Evolutionary conservation across 2,797 vertebrate species (phyloP).

Genomic region (Synaphobranchus kaupii): DNA sequence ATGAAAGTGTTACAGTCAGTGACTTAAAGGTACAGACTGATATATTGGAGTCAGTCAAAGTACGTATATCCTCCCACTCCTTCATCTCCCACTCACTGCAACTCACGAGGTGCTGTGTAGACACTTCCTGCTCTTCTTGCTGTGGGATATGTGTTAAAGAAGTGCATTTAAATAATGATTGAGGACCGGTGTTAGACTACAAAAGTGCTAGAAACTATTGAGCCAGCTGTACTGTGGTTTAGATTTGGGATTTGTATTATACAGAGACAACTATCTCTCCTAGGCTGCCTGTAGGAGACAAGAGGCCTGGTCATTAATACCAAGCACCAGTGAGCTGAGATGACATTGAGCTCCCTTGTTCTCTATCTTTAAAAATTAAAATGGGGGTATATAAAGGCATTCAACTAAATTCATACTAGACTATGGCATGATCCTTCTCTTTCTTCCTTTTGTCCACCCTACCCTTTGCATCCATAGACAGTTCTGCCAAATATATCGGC

Average conservation of each 20-base stretch:
- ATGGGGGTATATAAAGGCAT: constrained; percentile 29
- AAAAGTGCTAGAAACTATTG: constrained; percentile 20
- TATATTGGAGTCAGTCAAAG: not conserved
- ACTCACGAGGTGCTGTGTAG: not conserved
- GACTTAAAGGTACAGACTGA: not conserved
- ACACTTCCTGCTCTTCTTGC: not conserved
- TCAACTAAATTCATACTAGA: not conserved
- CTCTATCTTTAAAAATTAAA: constrained; percentile 55
- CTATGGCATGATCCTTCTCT: not conserved
- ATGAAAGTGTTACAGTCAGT: not conserved
- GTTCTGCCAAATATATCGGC: not conserved
- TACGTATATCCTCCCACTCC: not conserved
- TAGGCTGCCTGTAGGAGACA: not conserved
- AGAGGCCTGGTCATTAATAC: constrained; percentile 38
- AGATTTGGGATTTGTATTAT: constrained; percentile 28
- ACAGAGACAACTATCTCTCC: not conserved
- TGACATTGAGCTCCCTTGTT: constrained; percentile 50
- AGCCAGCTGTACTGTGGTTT: constrained; percentile 17
- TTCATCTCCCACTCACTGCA: not conserved
- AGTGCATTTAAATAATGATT: constrained; percentile 33
- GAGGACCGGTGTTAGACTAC: constrained; percentile 33
- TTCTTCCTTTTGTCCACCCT: not conserved
- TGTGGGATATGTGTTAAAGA: not conserved
- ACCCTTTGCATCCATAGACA: not conserved
- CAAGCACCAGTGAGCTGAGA: constrained; percentile 39